Evolutionary conservation across 1,140 invertebrate species (phyloP).

Genomic region (Littorina saxatilis): DNA sequence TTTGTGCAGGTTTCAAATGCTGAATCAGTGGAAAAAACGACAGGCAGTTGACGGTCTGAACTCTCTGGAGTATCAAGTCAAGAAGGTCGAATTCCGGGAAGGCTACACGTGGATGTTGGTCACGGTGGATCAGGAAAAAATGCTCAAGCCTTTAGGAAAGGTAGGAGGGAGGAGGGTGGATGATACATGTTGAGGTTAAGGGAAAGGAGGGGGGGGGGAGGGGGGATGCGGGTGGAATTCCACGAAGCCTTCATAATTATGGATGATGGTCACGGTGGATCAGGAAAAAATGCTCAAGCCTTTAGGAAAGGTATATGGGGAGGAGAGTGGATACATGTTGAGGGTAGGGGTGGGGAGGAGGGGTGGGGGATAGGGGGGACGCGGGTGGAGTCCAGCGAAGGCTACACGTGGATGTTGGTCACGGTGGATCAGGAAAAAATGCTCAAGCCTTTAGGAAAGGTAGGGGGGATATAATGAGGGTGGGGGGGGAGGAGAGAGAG

Average conservation of each 20-base stretch:
- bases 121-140: slow-evolving; percentile 16
- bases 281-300: background rate
- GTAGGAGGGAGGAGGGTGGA: too few species aligned
- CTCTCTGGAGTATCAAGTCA: slow-evolving; percentile 34
- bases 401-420: slow-evolving; percentile 40
- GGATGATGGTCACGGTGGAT: slow-evolving; percentile 37
- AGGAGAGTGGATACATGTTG: too few species aligned
- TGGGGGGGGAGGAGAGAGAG: too few species aligned
- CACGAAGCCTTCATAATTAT: slow-evolving; percentile 30
- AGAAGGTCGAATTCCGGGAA: slow-evolving; percentile 31
- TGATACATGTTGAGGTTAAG: too few species aligned
- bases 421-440: slow-evolving; percentile 13
- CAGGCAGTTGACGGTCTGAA: slow-evolving; percentile 39
- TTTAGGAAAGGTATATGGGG: too few species aligned
- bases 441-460: too few species aligned
- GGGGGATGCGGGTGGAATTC: slow-evolving; percentile 39
- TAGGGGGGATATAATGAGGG: too few species aligned
- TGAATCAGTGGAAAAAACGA: slow-evolving; percentile 13
- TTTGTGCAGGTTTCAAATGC: slow-evolving; percentile 39
- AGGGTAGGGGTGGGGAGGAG: too few species aligned
- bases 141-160: too few species aligned
- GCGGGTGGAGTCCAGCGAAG: slow-evolving; percentile 34
- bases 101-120: slow-evolving; percentile 41
- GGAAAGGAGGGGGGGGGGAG: too few species aligned
- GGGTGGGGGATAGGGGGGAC: too few species aligned